These are phyloP conservation scores for Protobothrops flavoviridis DNA, from an alignment of 2,113 vertebrate genomes.

Conservation along the genomic window DNA sequence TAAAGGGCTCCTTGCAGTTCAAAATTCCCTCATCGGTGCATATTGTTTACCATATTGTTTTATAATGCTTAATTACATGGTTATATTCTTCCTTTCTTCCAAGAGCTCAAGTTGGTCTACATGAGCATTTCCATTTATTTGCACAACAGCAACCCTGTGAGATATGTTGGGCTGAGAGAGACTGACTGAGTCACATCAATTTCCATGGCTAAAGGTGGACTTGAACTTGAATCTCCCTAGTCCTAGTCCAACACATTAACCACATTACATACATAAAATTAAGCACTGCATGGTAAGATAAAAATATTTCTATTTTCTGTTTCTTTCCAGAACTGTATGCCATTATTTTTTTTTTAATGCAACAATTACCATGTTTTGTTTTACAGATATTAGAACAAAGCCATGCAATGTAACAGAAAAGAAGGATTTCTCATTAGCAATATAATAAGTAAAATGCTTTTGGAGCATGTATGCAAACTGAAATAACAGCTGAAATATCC, in stretches of 20 bases:
- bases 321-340: not conserved
- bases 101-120: not conserved
- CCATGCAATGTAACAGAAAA: not conserved
- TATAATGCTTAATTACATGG: not conserved
- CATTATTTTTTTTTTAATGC: not conserved
- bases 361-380: not conserved
- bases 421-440: accelerated
- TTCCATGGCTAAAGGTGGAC: not conserved
- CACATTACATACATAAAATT: not conserved
- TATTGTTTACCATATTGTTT: not conserved
- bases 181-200: not conserved
- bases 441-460: slow-evolving; percentile 8
- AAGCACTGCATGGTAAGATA: not conserved
- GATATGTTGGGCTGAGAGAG: not conserved
- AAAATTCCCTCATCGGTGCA: not conserved
- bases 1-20: not conserved
- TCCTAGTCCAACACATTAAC: not conserved
- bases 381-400: not conserved
- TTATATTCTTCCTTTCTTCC: not conserved
- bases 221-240: not conserved
- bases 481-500: slow-evolving; percentile 1
- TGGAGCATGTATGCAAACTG: not conserved
- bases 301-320: not conserved
- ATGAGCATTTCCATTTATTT: not conserved
- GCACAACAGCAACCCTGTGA: not conserved